Percentiles rank a stretch among this genome's conserved stretches.
These are phyloP conservation scores for Cephonodes hylas DNA, from an alignment of 2,888 invertebrate species.

Conservation along the genomic window DNA sequence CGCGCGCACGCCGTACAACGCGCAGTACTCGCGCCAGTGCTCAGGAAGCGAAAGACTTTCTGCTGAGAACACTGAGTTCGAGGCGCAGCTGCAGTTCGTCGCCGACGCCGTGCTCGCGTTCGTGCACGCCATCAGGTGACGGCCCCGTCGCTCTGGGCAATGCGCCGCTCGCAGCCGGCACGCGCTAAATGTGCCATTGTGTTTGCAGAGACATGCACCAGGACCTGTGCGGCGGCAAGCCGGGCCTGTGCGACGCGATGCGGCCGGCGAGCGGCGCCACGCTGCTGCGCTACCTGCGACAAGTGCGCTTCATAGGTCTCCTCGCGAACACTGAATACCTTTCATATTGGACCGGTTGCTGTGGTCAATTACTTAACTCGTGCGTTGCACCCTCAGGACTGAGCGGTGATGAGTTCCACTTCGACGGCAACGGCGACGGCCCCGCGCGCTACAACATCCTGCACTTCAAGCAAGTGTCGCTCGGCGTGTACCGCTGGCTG, in stretches of 20 bases:
- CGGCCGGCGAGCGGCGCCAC: conserved; percentile 93
- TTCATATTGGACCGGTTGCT: background rate
- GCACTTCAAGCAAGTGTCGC: conserved; percentile 92
- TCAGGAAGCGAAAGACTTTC: conserved; percentile 90
- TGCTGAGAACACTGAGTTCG: conserved; percentile 89
- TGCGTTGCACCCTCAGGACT: conserved; percentile 82
- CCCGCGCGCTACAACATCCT: conserved; percentile 97
- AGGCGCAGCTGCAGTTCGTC: conserved; percentile 97
- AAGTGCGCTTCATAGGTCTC: conserved; percentile 86
- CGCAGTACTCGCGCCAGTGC: conserved; percentile 84
- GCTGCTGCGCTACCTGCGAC: conserved; percentile 90
- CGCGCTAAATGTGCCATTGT: background rate
- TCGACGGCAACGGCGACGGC: conserved; percentile 94
- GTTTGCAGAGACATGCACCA: conserved; percentile 90
- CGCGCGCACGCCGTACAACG: conserved; percentile 90
- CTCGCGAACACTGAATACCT: background rate
- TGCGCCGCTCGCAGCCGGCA: background rate
- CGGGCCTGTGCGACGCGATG: conserved; percentile 93
- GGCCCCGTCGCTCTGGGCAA: too few species aligned
- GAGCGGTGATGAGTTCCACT: conserved; percentile 93
- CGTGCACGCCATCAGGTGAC: conserved; percentile 89
- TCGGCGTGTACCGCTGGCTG: conserved; percentile 90
- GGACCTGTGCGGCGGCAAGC: conserved; percentile 86
- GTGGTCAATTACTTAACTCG: background rate
- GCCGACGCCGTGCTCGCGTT: conserved; percentile 97